Conservation (phyloP, 2,113 vertebrate species). For the Proteles cristata region DNA sequence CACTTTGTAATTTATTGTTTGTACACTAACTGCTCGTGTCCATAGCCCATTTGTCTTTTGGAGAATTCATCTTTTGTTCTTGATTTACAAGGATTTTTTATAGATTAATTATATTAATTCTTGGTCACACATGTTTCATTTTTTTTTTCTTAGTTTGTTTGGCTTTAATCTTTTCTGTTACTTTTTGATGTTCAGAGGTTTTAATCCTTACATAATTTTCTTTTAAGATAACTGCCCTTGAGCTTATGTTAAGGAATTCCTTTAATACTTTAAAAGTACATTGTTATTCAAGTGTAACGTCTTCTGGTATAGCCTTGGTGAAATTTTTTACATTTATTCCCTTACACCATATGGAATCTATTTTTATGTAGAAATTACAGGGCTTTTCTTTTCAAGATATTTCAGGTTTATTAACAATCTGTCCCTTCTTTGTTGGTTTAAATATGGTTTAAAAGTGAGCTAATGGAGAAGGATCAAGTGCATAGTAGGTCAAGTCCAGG, state of each 20-base stretch:
- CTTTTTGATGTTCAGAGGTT: constrained; percentile 57
- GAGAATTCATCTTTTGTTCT: constrained; percentile 21
- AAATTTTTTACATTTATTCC: background rate
- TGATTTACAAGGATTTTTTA: constrained; percentile 34
- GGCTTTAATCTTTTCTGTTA: constrained; percentile 47
- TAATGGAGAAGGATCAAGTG: background rate
- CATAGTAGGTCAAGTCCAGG: background rate
- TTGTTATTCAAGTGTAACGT: background rate
- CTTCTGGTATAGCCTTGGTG: background rate
- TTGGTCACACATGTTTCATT: background rate
- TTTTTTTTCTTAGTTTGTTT: constrained; percentile 4
- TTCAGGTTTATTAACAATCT: background rate
- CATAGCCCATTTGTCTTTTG: background rate
- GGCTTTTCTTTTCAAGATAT: constrained; percentile 15
- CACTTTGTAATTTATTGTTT: constrained; percentile 17
- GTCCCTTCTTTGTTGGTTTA: background rate
- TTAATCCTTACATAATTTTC: constrained; percentile 45
- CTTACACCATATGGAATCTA: background rate
- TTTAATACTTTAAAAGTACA: constrained; percentile 39
- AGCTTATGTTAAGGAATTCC: constrained; percentile 43
- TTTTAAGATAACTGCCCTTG: constrained; percentile 61
- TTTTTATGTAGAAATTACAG: background rate
- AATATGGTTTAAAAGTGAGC: background rate
- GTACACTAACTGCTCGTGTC: background rate
- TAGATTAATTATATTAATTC: constrained; percentile 47